A percentile compares a stretch with the other conserved stretches of the same genome.
phyloP scores from a whole-genome alignment of 2,113 vertebrate genomes.

The Otus sunia region DNA sequence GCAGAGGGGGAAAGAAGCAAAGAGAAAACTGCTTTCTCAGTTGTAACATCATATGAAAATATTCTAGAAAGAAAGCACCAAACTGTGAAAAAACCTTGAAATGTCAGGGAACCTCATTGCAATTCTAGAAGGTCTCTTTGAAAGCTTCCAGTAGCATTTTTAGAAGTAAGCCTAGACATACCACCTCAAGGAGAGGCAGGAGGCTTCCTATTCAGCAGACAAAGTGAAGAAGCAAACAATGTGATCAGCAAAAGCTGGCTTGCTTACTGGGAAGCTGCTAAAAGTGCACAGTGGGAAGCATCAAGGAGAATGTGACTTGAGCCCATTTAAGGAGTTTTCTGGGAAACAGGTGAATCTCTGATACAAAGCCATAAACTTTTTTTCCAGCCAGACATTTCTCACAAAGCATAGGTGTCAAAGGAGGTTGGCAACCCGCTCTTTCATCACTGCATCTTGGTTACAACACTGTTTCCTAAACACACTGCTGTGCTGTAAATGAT shows the following conservation, averaged over 20 bases:
- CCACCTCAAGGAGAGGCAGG: neutral
- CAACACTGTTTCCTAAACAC: neutral
- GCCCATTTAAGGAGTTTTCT: neutral
- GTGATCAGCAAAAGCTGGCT: neutral
- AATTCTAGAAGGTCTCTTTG: neutral
- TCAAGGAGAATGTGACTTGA: neutral
- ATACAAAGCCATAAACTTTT: neutral
- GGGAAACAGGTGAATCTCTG: neutral
- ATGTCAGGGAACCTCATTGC: neutral
- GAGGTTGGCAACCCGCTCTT: neutral
- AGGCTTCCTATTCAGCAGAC: neutral
- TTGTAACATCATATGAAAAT: neutral
- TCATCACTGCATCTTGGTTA: neutral
- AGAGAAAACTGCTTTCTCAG: neutral
- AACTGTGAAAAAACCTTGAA: neutral
- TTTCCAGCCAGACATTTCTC: neutral
- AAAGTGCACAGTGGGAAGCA: neutral
- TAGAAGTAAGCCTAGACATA: neutral
- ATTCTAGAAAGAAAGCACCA: neutral
- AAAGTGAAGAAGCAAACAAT: neutral
- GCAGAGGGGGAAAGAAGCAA: neutral
- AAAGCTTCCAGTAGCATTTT: neutral
- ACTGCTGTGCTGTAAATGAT: neutral
- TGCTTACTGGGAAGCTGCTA: neutral
- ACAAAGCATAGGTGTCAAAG: neutral